Evolutionary conservation across 2,113 vertebrate species (phyloP).

Genomic region (Lichenostomus cassidix): DNA sequence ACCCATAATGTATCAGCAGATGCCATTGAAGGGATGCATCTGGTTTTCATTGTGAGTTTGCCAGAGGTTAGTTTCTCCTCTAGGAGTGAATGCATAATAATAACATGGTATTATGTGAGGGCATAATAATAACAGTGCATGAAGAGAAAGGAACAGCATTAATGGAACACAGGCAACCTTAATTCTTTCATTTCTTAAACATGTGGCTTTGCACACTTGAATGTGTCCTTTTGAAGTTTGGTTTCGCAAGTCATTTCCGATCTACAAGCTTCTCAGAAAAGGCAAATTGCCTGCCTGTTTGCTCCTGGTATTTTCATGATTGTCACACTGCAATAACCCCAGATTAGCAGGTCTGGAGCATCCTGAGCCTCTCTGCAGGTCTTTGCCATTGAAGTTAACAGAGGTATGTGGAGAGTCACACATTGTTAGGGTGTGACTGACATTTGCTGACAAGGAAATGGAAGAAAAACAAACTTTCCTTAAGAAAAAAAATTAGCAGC

Average conservation of each 20-base stretch:
- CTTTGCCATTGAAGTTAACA: background rate
- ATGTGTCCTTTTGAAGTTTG: background rate
- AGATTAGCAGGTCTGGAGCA: background rate
- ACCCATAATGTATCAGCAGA: background rate
- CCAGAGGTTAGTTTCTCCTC: constrained; percentile 28
- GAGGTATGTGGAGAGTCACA: background rate
- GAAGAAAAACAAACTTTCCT: background rate
- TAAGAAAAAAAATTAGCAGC: background rate
- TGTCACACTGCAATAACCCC: background rate
- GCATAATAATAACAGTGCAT: background rate
- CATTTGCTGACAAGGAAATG: background rate
- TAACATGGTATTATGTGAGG: background rate
- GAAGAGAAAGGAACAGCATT: background rate
- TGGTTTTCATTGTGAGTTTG: constrained; percentile 39
- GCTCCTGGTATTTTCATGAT: background rate
- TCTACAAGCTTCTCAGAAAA: background rate
- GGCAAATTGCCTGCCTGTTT: background rate
- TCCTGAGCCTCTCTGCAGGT: background rate
- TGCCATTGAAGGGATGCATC: constrained; percentile 19
- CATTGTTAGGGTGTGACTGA: background rate
- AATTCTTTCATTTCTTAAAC: background rate
- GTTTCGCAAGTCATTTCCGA: background rate
- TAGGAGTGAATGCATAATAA: background rate
- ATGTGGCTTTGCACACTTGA: background rate
- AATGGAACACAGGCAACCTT: constrained; percentile 14